Conservation (phyloP, 92 coral and sea anemone genomes). For the Phenganax subtilis region DNA sequence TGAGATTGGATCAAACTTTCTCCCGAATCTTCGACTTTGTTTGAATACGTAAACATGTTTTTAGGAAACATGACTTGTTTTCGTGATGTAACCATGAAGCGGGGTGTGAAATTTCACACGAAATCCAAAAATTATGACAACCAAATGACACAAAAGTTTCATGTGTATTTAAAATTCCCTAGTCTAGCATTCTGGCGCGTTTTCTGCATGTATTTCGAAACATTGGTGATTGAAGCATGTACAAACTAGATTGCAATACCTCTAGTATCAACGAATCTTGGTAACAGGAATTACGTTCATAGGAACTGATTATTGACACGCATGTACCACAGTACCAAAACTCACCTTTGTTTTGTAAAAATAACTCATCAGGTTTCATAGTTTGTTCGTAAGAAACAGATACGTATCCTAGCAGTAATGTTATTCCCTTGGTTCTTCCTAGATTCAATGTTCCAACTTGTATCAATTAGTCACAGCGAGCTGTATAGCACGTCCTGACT, state of each 20-base stretch:
- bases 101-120: neutral
- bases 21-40: neutral
- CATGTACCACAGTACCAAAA: neutral
- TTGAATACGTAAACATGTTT: neutral
- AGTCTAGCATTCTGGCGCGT: too few relatives aligned
- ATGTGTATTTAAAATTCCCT: too few relatives aligned
- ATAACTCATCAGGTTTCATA: slow-evolving; percentile 2
- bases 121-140: neutral
- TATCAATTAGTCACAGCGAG: neutral
- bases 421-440: neutral
- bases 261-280: neutral
- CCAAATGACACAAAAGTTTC: too few relatives aligned
- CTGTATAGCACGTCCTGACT: neutral
- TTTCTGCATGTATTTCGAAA: neutral
- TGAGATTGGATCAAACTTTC: neutral
- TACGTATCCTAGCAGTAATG: neutral
- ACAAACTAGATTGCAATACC: too few relatives aligned
- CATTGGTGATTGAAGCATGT: too few relatives aligned
- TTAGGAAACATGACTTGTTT: neutral
- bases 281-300: neutral
- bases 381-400: neutral
- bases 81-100: neutral
- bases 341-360: slow-evolving; percentile 13
- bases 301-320: neutral
- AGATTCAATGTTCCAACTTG: slow-evolving; percentile 1